Percentiles rank a stretch among this genome's conserved stretches.
phyloP scores from a whole-genome alignment of 2,113 vertebrate species.

The Candoia aspera region DNA sequence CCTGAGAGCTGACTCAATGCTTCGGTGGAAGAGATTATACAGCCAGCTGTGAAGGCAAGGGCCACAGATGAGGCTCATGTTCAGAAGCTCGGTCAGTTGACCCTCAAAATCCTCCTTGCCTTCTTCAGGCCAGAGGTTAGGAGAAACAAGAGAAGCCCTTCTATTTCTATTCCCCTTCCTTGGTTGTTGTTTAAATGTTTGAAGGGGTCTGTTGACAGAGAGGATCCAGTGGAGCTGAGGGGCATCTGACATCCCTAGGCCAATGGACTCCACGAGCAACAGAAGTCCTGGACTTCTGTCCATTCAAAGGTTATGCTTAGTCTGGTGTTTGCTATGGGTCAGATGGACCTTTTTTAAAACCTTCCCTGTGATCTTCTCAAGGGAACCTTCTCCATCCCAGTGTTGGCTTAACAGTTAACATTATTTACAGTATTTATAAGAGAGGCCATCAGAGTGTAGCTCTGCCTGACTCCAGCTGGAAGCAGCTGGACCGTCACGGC shows the following conservation, averaged over 20 bases:
- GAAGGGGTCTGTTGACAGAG: neutral
- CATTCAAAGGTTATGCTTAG: neutral
- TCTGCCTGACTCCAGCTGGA: neutral
- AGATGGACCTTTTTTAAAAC: neutral
- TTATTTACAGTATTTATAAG: neutral
- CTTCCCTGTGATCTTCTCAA: neutral
- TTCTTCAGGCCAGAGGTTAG: neutral
- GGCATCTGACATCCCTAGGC: neutral
- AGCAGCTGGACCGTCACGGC: neutral
- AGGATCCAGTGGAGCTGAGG: too few relatives aligned
- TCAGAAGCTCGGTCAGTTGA: too few relatives aligned
- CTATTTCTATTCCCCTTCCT: neutral
- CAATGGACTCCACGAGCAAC: neutral
- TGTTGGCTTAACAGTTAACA: neutral
- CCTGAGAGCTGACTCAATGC: conserved; percentile 30
- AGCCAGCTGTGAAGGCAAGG: conserved; percentile 37
- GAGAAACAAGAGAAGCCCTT: neutral
- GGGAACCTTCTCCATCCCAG: neutral
- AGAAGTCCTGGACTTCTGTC: neutral
- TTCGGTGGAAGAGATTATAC: conserved; percentile 33
- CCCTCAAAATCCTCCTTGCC: neutral
- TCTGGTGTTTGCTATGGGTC: neutral
- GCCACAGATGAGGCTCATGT: neutral
- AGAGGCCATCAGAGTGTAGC: neutral
- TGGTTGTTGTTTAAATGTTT: neutral